Percentiles rank a stretch among this genome's conserved stretches.
phyloP scores from a whole-genome alignment of 2,113 vertebrate genomes.

The Crotalus tigris region DNA sequence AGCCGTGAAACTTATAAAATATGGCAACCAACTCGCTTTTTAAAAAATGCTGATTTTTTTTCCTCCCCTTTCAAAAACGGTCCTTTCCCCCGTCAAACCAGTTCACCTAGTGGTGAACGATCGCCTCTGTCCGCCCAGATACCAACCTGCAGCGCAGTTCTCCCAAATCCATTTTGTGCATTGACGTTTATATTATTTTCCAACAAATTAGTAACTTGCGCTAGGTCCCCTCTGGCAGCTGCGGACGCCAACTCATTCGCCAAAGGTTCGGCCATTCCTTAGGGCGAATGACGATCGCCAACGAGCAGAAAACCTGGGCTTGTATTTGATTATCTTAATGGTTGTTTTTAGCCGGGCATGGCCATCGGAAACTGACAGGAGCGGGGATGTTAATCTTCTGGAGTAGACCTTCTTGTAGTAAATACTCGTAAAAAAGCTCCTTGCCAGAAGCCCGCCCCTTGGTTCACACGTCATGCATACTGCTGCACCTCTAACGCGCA shows the following conservation, averaged over 20 bases:
- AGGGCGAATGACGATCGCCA: conserved; percentile 74
- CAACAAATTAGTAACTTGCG: conserved; percentile 78
- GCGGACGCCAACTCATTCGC: conserved; percentile 83
- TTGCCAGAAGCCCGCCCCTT: conserved; percentile 82
- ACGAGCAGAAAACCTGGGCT: neutral
- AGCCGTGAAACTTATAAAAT: conserved; percentile 75
- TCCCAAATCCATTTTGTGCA: conserved; percentile 82
- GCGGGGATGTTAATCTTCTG: conserved; percentile 79
- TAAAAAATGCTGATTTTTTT: conserved; percentile 53
- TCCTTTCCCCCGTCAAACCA: conserved; percentile 69
- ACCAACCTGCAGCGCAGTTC: conserved; percentile 94
- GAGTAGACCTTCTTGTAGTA: conserved; percentile 83
- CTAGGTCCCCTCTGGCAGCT: conserved; percentile 85
- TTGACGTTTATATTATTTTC: conserved; percentile 85
- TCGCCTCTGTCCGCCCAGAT: conserved; percentile 71
- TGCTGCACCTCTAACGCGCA: conserved; percentile 59
- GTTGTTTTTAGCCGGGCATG: conserved; percentile 74
- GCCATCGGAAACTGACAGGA: conserved; percentile 77
- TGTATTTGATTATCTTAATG: neutral
- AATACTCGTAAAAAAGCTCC: conserved; percentile 81
- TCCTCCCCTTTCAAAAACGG: conserved; percentile 41
- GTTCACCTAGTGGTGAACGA: conserved; percentile 70
- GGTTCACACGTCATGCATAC: conserved; percentile 81
- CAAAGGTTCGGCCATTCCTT: conserved; percentile 84
- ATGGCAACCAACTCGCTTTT: conserved; percentile 73